Percentiles rank a stretch among this genome's conserved stretches.
Evolutionary conservation across 1,140 invertebrate species (phyloP).

Genomic region (Vollenhovia emeryi): DNA sequence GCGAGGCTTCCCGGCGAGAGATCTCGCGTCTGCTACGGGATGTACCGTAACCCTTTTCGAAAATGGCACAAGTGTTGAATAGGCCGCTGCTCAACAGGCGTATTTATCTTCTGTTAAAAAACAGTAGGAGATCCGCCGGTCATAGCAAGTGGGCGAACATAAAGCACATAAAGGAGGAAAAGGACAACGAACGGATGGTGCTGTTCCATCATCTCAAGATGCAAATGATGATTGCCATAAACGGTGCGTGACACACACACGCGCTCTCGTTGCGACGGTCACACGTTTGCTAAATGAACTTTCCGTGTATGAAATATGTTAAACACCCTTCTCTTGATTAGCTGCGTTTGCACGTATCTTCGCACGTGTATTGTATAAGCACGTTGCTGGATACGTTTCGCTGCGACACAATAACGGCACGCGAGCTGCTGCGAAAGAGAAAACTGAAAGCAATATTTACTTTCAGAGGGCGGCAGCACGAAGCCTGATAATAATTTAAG

Average conservation of each 20-base stretch:
- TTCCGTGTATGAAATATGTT: not conserved
- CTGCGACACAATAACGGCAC: not conserved
- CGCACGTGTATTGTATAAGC: not conserved
- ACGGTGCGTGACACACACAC: constrained; percentile 81
- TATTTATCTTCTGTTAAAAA: constrained; percentile 16
- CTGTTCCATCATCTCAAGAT: constrained; percentile 83
- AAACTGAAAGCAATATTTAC: constrained; percentile 35
- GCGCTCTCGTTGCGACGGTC: too few species aligned
- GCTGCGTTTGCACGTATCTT: not conserved
- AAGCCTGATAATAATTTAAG: constrained; percentile 87
- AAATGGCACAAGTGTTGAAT: constrained; percentile 22
- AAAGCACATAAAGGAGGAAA: constrained; percentile 87
- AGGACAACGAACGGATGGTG: constrained; percentile 86
- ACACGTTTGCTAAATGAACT: not conserved
- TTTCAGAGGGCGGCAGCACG: constrained; percentile 84
- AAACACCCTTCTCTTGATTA: not conserved
- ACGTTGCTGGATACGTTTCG: not conserved
- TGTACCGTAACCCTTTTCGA: not conserved
- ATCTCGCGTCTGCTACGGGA: not conserved
- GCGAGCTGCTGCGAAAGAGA: not conserved
- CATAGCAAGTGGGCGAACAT: constrained; percentile 93
- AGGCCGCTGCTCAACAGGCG: not conserved
- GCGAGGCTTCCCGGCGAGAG: not conserved
- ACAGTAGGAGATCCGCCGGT: constrained; percentile 85
- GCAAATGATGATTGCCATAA: constrained; percentile 86